Evolutionary conservation across 2,797 vertebrate species (phyloP), one percentile per base, ranked within the genome.

Genomic region (Sebastes hubbsi): DNA sequence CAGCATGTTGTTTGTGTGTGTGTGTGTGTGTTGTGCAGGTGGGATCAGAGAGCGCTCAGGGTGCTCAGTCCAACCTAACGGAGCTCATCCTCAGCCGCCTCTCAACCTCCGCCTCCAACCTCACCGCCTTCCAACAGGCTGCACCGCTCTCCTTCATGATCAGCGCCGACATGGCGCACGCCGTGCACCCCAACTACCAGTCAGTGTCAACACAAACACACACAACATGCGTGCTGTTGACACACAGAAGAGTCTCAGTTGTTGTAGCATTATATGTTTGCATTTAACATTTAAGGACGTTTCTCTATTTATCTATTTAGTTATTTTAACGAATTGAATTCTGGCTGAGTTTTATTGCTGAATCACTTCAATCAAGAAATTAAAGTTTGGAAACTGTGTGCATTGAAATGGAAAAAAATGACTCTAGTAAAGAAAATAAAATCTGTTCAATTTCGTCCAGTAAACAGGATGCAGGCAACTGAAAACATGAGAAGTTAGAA

Each of bases 121-220:
- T 96, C 82, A 98, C 97, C 0, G 96, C 98, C 68, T 99, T 99
- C 0, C 98, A 99, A 91, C 97, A 99, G 91, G 97, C 98, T 0
- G 90, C 96, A 60, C 97, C 98, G 16, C 96, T 95, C 58, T 99
- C 98, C 86, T 99, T 96, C 95, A 97, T 99, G 98, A 98, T 99
- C 95, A 99, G 98, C 0, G 97, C 98, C 0, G 98, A 99, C 89
- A 99, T 99, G 98, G 98, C 98, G 5, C 98, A 99, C 0, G 98
- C 98, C 0, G 94, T 97, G 58, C 98, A 99, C 88, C 98, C 98
- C n/a, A 99, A 99, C 95, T 99, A 99, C 16, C 66, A 88, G 97
- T 98, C 88, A 97, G 97, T 97, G 25, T n/a, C 25, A 0, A 29
- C 24, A 27, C 55, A 25, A 22, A 56, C 55, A 14, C 34, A 64